Base-by-base conservation (phyloP, 2,888 invertebrate species). In the Lobophora halterata region DNA sequence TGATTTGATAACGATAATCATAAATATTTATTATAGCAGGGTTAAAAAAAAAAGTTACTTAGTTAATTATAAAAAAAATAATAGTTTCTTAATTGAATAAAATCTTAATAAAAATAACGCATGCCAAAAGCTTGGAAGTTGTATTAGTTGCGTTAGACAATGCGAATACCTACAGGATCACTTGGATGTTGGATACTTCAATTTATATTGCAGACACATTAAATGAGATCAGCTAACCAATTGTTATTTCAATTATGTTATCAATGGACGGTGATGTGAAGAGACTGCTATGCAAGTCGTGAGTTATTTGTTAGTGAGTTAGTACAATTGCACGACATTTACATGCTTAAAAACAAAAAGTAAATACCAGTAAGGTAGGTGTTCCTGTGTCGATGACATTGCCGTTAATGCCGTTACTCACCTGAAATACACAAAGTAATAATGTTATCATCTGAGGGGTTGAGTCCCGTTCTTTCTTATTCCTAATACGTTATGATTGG, bases 361-460 rank as follows among this genome's bases (percentile, higher is more conserved):
- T 82, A 83, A 75, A 75, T 87, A 87, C 87, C 87, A 87, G 83
- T 68, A 87, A 67, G 65, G 87, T 83, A 60, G 83, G 79, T 66
- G 87, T 86, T 79, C 87, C 87, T 62, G 86, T 82, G 69, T 87
- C 87, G 86, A 87, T 82, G 85, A 86, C 86, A 86, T 87, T 87
- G 83, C 87, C 87, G 86, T 87, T 87, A 86, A 86, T 87, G 83
- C 87, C 87, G 86, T 87, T 87, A 87, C 87, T 86, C 86, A 87
- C 86, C 87, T 87, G 83, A 59, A 85, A 85, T 46, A 40, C 42
- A 52, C 33, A 48, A 48, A 49, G 31, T 37, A 24, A 41, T 38
- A 43, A 32, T 40, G 28, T 39, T 49, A 29, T 38, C 20, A 29
- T 33, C 11, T 31, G 28, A 13, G 21, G 25, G 8, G 7, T 11